Evolutionary conservation across 2,113 vertebrate species (phyloP), one percentile per base, ranked within the genome.

Genomic region (Halcyon malimbica): DNA sequence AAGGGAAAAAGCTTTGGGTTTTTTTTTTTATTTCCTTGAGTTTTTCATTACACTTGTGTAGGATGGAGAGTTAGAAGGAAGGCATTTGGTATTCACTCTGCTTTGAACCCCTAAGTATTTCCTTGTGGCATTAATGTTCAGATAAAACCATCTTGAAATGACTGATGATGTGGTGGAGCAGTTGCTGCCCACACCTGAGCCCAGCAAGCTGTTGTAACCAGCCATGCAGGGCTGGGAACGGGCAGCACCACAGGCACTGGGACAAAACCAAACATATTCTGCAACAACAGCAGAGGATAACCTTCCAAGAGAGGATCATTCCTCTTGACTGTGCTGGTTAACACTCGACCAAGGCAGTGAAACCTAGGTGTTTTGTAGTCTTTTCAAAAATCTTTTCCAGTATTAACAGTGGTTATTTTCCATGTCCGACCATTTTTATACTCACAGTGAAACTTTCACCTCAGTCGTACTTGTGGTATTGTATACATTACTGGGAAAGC

Each of bases 141-240:
- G 71, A 26, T 15, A 68, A 73, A 46, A 56, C 0, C 14, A 3
- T 37, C 54, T 51, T 37, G 75, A 68, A 46, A 29, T 31, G 18
- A 5, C 37, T 23, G 39, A 24, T 53, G 50, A 33, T 0, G 1
- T 50, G 11, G 15, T 41, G 37, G 9, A 83, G 37, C 5, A 12
- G 29, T 23, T 1, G 3, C 26, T 71, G 76, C n/a, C 39, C n/a
- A 19, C 13, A 44, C 25, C 44, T 42, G 25, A 65, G n/a, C 42
- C 33, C 63, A 41, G 37, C 3, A 13, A 41, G 20, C 13, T 19
- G 14, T 37, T 16, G 37, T 20, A 23, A 37, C 39, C 62, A 41
- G 31, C 37, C 1, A 1, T 10, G 11, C 1, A 2, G 23, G 8
- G 11, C 13, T 41, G 42, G 23, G 24, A 26, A 6, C 33, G 13